phyloP scores from a whole-genome alignment of 2,888 invertebrate genomes.

The Timandra comae region DNA sequence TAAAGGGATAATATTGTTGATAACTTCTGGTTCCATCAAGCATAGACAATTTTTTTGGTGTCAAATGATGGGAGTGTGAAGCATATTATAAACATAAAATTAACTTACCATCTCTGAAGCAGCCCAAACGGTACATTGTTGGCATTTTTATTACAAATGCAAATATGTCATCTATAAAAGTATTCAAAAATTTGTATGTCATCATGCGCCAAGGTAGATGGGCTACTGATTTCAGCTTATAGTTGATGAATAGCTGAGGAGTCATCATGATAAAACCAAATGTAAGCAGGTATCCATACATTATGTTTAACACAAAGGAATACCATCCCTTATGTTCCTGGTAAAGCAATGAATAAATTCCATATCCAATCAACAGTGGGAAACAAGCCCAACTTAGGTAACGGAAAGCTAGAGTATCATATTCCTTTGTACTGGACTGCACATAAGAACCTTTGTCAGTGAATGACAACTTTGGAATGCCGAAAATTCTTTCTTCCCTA shows the following conservation, averaged over 20 bases:
- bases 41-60: no score
- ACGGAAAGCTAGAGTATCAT: constrained; percentile 96
- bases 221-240: constrained; percentile 98
- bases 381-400: constrained; percentile 98
- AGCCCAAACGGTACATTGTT: constrained; percentile 97
- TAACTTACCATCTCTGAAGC: constrained; percentile 92
- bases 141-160: constrained; percentile 99
- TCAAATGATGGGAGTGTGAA: neutral
- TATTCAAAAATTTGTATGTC: constrained; percentile 99
- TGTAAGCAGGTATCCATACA: constrained; percentile 97
- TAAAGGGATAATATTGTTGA: no score
- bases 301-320: constrained; percentile 96
- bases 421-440: constrained; percentile 93
- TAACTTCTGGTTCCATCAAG: no score
- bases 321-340: constrained; percentile 99
- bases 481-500: constrained; percentile 84
- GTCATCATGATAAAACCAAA: constrained; percentile 99
- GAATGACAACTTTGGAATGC: constrained; percentile 88
- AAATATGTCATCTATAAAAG: constrained; percentile 99
- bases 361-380: constrained; percentile 95
- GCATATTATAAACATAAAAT: constrained; percentile 2
- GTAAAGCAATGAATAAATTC: constrained; percentile 95
- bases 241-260: constrained; percentile 99
- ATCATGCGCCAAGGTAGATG: constrained; percentile 99
- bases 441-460: constrained; percentile 98